Evolutionary conservation across 2,888 invertebrate species (phyloP).

Genomic region (Andrena bucephala): DNA sequence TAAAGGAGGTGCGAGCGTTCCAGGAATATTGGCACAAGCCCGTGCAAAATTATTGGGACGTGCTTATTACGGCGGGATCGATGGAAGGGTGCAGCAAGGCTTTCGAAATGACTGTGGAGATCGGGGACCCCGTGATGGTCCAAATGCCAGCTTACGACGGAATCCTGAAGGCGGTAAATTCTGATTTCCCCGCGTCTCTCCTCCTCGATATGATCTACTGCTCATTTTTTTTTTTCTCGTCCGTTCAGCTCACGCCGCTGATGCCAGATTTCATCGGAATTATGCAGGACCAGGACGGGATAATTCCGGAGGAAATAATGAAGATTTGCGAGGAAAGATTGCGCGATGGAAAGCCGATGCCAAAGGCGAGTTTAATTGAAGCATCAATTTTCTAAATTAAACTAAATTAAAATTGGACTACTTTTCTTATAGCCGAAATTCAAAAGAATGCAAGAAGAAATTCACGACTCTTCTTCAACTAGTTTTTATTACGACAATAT

Average conservation of each 20-base stretch:
- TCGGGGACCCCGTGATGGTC: conserved; percentile 89
- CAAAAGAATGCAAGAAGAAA: too few relatives aligned
- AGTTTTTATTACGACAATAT: too few relatives aligned
- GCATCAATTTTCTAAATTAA: too few relatives aligned
- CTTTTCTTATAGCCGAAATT: too few relatives aligned
- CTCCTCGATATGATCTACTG: conserved; percentile 72
- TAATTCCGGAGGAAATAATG: conserved; percentile 88
- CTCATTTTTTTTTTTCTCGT: neutral
- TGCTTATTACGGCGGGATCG: conserved; percentile 90
- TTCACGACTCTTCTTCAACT: too few relatives aligned
- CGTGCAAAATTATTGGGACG: conserved; percentile 86
- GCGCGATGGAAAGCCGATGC: conserved; percentile 78
- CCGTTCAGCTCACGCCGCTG: conserved; percentile 88
- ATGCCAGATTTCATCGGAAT: conserved; percentile 88
- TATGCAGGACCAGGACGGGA: conserved; percentile 89
- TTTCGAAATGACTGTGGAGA: conserved; percentile 89
- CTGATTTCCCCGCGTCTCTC: neutral
- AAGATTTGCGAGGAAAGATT: conserved; percentile 86
- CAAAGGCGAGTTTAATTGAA: conserved; percentile 80
- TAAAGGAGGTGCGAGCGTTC: conserved; percentile 88
- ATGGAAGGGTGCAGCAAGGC: conserved; percentile 91
- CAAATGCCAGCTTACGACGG: conserved; percentile 90
- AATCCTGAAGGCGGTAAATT: conserved; percentile 85
- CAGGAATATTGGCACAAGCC: conserved; percentile 88
- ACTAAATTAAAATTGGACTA: too few relatives aligned